Evolutionary conservation across 2,888 invertebrate species (phyloP).

Genomic region (Taenaris catops): DNA sequence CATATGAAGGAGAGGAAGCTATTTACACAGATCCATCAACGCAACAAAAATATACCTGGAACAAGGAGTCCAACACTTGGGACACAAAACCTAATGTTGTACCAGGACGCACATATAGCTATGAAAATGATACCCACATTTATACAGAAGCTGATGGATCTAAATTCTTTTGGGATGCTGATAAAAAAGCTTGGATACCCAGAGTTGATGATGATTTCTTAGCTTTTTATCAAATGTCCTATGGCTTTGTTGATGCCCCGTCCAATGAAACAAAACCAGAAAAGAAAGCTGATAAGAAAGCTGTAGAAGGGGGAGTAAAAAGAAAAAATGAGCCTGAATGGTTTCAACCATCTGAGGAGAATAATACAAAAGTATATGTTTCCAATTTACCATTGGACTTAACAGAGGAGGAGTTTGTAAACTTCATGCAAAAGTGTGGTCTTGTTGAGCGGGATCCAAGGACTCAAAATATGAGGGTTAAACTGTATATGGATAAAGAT

Average conservation of each 20-base stretch:
- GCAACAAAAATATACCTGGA: conserved; percentile 84
- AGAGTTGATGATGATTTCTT: conserved; percentile 98
- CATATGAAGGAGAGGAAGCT: conserved; percentile 85
- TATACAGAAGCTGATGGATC: conserved; percentile 94
- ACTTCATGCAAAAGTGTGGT: conserved; percentile 98
- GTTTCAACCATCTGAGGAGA: conserved; percentile 93
- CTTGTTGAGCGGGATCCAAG: conserved; percentile 93
- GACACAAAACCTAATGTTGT: conserved; percentile 42
- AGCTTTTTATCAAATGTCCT: conserved; percentile 97
- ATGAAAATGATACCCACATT: conserved; percentile 88
- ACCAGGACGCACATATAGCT: conserved; percentile 78
- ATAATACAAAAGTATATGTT: conserved; percentile 97
- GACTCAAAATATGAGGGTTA: conserved; percentile 91
- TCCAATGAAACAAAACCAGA: conserved; percentile 42
- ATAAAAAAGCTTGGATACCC: conserved; percentile 97
- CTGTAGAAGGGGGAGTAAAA: conserved; percentile 73
- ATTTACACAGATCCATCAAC: conserved; percentile 87
- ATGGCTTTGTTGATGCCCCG: conserved; percentile 88
- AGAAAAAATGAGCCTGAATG: conserved; percentile 84
- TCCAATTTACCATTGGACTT: conserved; percentile 93
- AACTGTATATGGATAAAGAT: conserved; percentile 91
- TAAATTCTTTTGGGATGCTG: conserved; percentile 94
- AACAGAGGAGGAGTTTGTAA: conserved; percentile 93
- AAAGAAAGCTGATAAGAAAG: conserved; percentile 44
- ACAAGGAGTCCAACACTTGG: conserved; percentile 72